A percentile compares a stretch with the other conserved stretches of the same genome.
phyloP scores from a whole-genome alignment of 2,888 invertebrate species.

The Lottia scabra region DNA sequence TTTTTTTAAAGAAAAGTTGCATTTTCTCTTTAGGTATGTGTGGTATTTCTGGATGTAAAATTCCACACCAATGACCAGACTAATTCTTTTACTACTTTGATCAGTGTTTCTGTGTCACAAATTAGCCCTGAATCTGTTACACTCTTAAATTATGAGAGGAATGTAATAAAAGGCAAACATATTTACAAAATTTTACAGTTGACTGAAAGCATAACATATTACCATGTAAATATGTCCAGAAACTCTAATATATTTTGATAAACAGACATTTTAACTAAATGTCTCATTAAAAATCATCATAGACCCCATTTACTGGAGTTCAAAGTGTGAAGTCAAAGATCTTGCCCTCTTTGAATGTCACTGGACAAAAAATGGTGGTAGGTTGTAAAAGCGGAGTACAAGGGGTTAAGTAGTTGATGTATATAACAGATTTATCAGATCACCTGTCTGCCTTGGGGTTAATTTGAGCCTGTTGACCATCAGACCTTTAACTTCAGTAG shows the following conservation, averaged over 20 bases:
- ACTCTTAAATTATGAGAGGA: no score
- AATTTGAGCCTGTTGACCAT: not conserved
- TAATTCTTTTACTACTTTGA: no score
- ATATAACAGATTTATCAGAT: not conserved
- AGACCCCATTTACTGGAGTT: not conserved
- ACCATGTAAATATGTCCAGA: no score
- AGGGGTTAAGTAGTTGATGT: conserved; percentile 4
- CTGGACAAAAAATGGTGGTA: not conserved
- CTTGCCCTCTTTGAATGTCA: not conserved
- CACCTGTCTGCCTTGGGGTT: not conserved
- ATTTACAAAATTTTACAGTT: no score
- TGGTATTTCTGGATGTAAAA: no score
- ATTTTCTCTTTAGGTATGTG: no score
- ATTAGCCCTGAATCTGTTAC: no score
- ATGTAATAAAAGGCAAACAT: no score
- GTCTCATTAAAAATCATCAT: not conserved
- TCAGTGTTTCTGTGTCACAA: no score
- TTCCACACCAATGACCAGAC: no score
- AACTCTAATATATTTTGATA: not conserved
- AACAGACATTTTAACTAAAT: not conserved
- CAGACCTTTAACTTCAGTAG: not conserved
- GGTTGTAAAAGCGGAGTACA: not conserved
- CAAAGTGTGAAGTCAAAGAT: not conserved
- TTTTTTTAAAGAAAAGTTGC: no score
- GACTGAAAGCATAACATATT: no score